Evolutionary conservation across 2,113 vertebrate species (phyloP), one percentile per base, ranked within the genome.

Genomic region (Taxidea taxus): DNA sequence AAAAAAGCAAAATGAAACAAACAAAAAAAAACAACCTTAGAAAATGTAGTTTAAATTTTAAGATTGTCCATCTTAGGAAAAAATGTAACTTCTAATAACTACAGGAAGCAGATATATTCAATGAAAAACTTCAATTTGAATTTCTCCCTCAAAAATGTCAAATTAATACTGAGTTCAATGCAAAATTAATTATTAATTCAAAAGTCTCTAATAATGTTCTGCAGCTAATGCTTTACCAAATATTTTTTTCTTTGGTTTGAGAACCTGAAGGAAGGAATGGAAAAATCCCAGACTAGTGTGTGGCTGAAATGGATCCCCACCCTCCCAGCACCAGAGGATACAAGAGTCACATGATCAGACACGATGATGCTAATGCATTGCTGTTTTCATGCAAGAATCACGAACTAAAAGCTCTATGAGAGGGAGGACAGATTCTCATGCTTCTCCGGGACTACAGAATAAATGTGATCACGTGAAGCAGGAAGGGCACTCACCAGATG

Each of bases 401-500:
- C 0, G 20, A 83, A 74, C 31, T 15, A 39, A 37, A 25, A 18
- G 34, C 34, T 78, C 47, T 10, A 4, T 4, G 4, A 10, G 12
- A 6, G 81, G 16, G 21, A 68, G 37, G 29, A 18, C 1, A 2
- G 62, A 47, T 0, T n/a, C 4, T 81, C 7, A 21, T 4, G 49
- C 47, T 58, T 87, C 10, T 66, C 13, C 27, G 7, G 44, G 47
- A 29, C 2, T 25, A 29, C n/a, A 83, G 47, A 37, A 7, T 5
- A 15, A 31, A 20, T 34, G 27, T 9, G 39, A 14, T 3, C 10
- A n/a, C 3, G 21, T 31, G 0, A 2, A 49, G 54, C 42, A 47
- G 95, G 49, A 92, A 1, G 21, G 37, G 9, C 39, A 93, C 96
- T 97, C 98, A 99, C 99, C 99, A 99, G 97, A 90, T 99, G 99